A percentile compares a stretch with the other conserved stretches of the same genome.
These are phyloP conservation scores for Saccostrea echinata DNA, from an alignment of 1,140 invertebrate genomes.

Conservation along the genomic window DNA sequence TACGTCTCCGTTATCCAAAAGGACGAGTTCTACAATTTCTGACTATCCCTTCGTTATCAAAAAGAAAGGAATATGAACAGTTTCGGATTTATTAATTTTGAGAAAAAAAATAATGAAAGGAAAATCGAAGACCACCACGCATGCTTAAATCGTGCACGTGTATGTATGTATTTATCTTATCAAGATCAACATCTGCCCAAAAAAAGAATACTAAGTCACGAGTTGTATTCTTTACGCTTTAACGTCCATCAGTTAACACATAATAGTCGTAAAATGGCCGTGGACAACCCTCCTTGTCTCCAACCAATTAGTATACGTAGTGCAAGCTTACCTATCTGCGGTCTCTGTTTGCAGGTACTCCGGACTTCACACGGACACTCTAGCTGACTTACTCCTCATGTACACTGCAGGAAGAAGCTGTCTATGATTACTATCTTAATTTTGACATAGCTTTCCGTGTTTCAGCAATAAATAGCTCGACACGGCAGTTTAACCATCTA, in stretches of 20 bases:
- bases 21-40: neutral
- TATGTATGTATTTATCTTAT: no score
- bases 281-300: neutral
- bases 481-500: conserved; percentile 38
- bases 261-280: conserved; percentile 1
- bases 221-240: no score
- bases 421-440: neutral
- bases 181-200: no score
- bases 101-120: no score
- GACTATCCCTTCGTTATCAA: neutral
- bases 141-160: no score
- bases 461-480: conserved; percentile 13
- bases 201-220: no score
- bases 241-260: no score
- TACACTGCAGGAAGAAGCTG: neutral
- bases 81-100: no score
- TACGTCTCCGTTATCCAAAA: neutral
- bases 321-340: neutral
- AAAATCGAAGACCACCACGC: no score
- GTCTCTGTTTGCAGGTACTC: neutral
- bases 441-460: conserved; percentile 15
- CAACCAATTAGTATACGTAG: neutral
- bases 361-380: neutral
- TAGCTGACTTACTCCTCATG: neutral
- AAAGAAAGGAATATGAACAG: neutral